A percentile compares a stretch with the other conserved stretches of the same genome.
These are phyloP conservation scores for Sylvia atricapilla DNA, from an alignment of 2,113 vertebrate species.

Conservation along the genomic window DNA sequence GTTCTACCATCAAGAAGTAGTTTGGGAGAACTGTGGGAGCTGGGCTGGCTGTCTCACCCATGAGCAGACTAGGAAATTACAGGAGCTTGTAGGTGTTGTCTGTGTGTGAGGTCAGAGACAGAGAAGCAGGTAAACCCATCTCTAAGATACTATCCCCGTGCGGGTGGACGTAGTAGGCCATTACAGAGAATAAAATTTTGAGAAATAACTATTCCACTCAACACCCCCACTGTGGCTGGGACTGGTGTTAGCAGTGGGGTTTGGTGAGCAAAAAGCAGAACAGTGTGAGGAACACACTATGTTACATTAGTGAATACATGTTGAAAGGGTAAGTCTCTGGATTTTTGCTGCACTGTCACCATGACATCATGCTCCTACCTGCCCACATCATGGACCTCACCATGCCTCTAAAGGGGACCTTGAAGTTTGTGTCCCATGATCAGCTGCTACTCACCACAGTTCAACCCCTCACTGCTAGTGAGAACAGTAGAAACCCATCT, in stretches of 20 bases:
- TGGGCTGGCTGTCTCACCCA: background rate
- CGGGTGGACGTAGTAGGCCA: background rate
- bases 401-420: background rate
- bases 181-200: background rate
- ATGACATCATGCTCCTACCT: background rate
- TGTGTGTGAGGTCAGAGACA: background rate
- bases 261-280: background rate
- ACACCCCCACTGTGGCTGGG: background rate
- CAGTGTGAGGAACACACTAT: background rate
- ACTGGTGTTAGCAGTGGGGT: background rate
- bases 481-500: background rate
- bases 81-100: background rate
- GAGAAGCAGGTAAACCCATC: background rate
- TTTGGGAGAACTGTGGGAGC: background rate
- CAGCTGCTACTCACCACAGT: background rate
- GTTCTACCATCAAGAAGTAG: background rate
- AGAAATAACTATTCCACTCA: background rate
- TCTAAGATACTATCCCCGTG: background rate
- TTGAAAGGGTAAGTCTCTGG: background rate
- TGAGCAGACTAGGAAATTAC: background rate
- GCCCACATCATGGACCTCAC: rapidly evolving
- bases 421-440: background rate
- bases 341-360: background rate
- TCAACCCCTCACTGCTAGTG: background rate
- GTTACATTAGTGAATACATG: background rate